Evolutionary conservation across 2,797 vertebrate genomes (phyloP), one percentile per base, ranked within the genome.

Genomic region (Calcarius lapponicus): DNA sequence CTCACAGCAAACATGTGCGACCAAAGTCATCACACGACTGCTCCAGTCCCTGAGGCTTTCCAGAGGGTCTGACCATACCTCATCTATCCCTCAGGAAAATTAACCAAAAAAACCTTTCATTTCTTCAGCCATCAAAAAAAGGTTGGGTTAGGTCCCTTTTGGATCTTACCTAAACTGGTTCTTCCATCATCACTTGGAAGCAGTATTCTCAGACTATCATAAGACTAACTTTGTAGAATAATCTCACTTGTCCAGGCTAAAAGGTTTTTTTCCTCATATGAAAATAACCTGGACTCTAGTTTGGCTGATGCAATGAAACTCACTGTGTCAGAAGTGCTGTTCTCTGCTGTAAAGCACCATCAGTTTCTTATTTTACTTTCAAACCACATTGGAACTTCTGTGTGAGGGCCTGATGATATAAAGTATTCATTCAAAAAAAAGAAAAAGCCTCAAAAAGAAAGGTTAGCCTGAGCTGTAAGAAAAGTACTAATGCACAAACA

Each of bases 401-500:
- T 88, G 54, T 54, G n/a, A 69, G 47, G 93, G 91, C 62, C 78
- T 91, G 87, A 97, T 76, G 71, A 61, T 73, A 93, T 69, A 75
- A 95, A 96, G 91, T 91, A 97, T 72, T 97, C 50, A 96, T 95
- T 91, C 51, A 48, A 47, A 85, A 75, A 75, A 93, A 81, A 75
- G 60, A 66, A 89, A 93, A 96, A 88, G 50, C 25, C 43, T 94
- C 90, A 70, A 87, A 93, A 86, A 91, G 53, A 94, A 97, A 95
- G 79, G 60, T 96, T 96, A 96, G 88, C 50, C 42, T 36, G 58
- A 97, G 86, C 67, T 20, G 28, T 65, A 70, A 83, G 65, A 92
- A 97, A 96, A 96, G 74, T 64, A 92, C 64, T 72, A 90, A 84
- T 62, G 93, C 85, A 95, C 71, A 97, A 96, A 97, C 64, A 97